These are phyloP conservation scores for Laterallus jamaicensis DNA, from an alignment of 2,113 vertebrate genomes.

Conservation along the genomic window DNA sequence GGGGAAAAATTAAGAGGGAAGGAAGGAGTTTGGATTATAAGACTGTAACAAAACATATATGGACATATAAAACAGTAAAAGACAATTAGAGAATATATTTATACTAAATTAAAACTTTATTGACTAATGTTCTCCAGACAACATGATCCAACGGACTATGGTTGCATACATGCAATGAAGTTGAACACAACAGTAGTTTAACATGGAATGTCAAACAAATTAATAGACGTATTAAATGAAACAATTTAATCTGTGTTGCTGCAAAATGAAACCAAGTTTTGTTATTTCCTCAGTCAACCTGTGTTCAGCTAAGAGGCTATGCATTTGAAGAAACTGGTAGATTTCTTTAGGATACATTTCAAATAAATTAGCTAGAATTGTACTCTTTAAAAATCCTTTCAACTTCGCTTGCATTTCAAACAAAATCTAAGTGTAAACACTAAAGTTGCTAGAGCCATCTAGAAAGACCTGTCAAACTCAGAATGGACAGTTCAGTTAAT, in stretches of 20 bases:
- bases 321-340: slow-evolving; percentile 73
- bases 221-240: slow-evolving; percentile 75
- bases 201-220: slow-evolving; percentile 83
- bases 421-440: slow-evolving; percentile 93
- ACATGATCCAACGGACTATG: slow-evolving; percentile 79
- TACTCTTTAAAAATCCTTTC: slow-evolving; percentile 82
- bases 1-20: neutral
- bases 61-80: neutral
- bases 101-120: slow-evolving; percentile 96
- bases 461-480: slow-evolving; percentile 68
- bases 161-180: slow-evolving; percentile 85
- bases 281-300: slow-evolving; percentile 54
- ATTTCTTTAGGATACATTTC: slow-evolving; percentile 76
- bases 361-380: slow-evolving; percentile 97
- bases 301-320: slow-evolving; percentile 65
- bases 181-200: slow-evolving; percentile 88
- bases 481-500: slow-evolving; percentile 73
- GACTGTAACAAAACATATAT: neutral
- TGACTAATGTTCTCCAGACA: slow-evolving; percentile 93
- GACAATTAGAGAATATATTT: slow-evolving; percentile 58
- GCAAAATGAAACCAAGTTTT: slow-evolving; percentile 69
- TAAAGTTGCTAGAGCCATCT: slow-evolving; percentile 83
- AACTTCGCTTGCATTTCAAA: slow-evolving; percentile 83
- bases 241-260: slow-evolving; percentile 68
- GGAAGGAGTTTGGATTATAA: neutral